Evolutionary conservation across 2,888 invertebrate genomes (phyloP).

Genomic region (Opisthograptis luteolata): DNA sequence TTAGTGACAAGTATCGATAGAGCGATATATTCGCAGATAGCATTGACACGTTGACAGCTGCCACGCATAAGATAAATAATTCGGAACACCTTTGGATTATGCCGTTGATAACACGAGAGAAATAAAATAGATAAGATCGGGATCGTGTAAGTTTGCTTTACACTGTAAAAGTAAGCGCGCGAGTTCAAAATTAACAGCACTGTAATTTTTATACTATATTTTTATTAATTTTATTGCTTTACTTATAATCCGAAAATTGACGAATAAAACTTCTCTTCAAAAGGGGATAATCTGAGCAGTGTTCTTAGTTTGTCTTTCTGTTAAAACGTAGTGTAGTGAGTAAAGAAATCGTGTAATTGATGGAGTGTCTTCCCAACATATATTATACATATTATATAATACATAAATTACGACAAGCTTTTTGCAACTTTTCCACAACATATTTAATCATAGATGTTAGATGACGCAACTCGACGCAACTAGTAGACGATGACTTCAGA

Average conservation of each 20-base stretch:
- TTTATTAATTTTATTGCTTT: too few relatives aligned
- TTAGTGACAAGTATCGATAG: constrained; percentile 44
- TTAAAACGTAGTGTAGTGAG: too few relatives aligned
- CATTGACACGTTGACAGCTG: constrained; percentile 75
- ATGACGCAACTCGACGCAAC: constrained; percentile 19
- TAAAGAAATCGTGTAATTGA: not conserved
- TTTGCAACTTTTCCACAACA: constrained; percentile 7
- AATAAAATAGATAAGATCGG: constrained; percentile 46
- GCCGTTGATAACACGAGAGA: constrained; percentile 60
- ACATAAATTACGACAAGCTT: constrained; percentile 7
- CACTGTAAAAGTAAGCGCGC: not conserved
- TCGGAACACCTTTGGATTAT: constrained; percentile 47
- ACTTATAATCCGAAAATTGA: too few relatives aligned
- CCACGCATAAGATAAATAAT: constrained; percentile 55
- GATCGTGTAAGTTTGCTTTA: constrained; percentile 18
- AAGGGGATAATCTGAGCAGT: not conserved
- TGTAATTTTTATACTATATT: too few relatives aligned
- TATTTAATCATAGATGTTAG: constrained; percentile 1
- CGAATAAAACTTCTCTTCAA: not conserved
- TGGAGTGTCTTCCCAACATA: constrained; percentile 16
- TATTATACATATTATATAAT: too few relatives aligned
- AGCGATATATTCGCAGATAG: constrained; percentile 64
- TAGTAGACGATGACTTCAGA: constrained; percentile 10
- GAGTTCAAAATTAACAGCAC: not conserved
- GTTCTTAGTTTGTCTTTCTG: not conserved